Percentiles rank a stretch among this genome's conserved stretches.
Conservation (phyloP, 1,140 invertebrate genomes). For the Aphidius ervi region DNA sequence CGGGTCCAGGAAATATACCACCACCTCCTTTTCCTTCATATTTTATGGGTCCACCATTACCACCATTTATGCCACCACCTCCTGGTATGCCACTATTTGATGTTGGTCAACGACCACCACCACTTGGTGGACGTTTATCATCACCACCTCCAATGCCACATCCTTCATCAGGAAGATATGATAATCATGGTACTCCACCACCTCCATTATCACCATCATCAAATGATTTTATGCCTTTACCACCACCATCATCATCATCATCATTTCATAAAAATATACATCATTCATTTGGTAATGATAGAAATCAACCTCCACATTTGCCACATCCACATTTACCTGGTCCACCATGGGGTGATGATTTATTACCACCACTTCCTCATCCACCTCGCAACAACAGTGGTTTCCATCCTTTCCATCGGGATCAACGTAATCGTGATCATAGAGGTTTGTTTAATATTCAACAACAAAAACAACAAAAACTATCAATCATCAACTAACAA, state of each 20-base stretch:
- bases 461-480: constrained; percentile 21
- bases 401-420: constrained; percentile 39
- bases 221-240: constrained; percentile 15
- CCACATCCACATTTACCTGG: constrained; percentile 28
- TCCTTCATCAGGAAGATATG: constrained; percentile 32
- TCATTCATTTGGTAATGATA: constrained; percentile 35
- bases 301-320: constrained; percentile 30
- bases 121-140: constrained; percentile 60
- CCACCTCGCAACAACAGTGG: constrained; percentile 32
- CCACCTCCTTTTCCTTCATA: constrained; percentile 48
- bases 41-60: constrained; percentile 23
- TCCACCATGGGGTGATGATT: constrained; percentile 39
- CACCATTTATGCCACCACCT: constrained; percentile 34
- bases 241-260: constrained; percentile 28
- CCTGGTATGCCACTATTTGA: constrained; percentile 47
- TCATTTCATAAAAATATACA: constrained; percentile 20
- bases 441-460: constrained; percentile 45
- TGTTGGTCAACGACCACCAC: constrained; percentile 59
- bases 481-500: constrained; percentile 17
- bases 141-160: constrained; percentile 54
- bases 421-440: constrained; percentile 42
- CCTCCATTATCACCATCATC: constrained; percentile 37
- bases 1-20: constrained; percentile 42
- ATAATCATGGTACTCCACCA: constrained; percentile 34
- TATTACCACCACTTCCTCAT: constrained; percentile 26